Percentiles rank a stretch among this genome's conserved stretches.
phyloP scores from a whole-genome alignment of 2,888 invertebrate genomes.

The Pedicia rivosa region DNA sequence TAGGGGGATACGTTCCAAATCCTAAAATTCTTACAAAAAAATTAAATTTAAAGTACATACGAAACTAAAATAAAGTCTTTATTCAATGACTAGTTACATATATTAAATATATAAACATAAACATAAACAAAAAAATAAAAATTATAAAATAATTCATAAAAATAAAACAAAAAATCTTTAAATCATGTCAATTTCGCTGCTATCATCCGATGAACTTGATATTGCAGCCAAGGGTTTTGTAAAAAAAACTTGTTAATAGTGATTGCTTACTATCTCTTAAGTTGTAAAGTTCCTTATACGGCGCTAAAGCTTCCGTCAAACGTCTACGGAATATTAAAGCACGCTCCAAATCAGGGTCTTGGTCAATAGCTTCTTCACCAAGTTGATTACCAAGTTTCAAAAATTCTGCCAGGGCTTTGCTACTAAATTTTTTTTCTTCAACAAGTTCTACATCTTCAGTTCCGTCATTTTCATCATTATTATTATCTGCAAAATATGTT shows the following conservation, averaged over 20 bases:
- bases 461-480: not conserved
- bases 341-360: constrained; percentile 4
- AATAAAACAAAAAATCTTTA: constrained; percentile 2
- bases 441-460: constrained; percentile 2
- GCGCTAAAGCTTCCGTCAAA: constrained; percentile 4
- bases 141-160: too few species aligned
- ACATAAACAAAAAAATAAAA: too few species aligned
- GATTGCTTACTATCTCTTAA: not conserved
- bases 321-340: constrained; percentile 3
- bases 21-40: too few species aligned
- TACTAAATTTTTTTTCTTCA: constrained; percentile 4
- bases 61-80: too few species aligned
- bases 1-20: too few species aligned
- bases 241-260: constrained; percentile 1
- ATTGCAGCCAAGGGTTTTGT: constrained; percentile 1
- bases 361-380: constrained; percentile 5
- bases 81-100: too few species aligned
- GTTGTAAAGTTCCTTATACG: not conserved
- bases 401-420: constrained; percentile 3
- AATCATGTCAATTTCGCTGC: not conserved
- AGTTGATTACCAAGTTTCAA: constrained; percentile 6
- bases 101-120: too few species aligned
- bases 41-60: too few species aligned
- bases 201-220: constrained; percentile 1
- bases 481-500: constrained; percentile 1